phyloP scores from a whole-genome alignment of 2,888 invertebrate species.

The Tetrapedia diversipes region DNA sequence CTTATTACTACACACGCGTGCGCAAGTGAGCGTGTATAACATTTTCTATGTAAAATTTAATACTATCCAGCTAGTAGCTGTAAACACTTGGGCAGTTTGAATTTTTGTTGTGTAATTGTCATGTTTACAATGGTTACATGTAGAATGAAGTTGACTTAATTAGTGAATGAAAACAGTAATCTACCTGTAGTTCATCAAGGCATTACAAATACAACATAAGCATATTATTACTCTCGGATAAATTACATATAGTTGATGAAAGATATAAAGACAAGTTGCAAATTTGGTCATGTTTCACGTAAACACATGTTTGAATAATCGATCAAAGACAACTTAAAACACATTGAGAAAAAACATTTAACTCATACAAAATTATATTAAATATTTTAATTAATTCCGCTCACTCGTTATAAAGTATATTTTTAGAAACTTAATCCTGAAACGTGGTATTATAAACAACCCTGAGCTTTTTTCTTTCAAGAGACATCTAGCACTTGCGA shows the following conservation, averaged over 20 bases:
- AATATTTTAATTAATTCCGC: conserved; percentile 6
- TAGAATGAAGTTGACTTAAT: conserved; percentile 43
- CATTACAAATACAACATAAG: not conserved
- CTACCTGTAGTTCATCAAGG: conserved; percentile 1
- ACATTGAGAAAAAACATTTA: not conserved
- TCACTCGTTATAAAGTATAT: not conserved
- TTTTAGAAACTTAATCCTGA: not conserved
- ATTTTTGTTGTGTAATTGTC: conserved; percentile 68
- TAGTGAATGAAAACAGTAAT: conserved; percentile 2
- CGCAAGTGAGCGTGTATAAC: conserved; percentile 27
- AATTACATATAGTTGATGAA: not conserved
- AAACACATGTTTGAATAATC: not conserved
- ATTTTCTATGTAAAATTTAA: conserved; percentile 74
- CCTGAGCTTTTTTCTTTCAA: not conserved
- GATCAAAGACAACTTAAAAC: not conserved
- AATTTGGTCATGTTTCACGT: not conserved
- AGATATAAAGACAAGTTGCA: not conserved
- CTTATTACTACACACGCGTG: conserved; percentile 40
- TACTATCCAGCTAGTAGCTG: conserved; percentile 74
- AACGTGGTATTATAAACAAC: not conserved
- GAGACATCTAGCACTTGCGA: not conserved
- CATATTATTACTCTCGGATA: not conserved
- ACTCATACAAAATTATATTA: not conserved
- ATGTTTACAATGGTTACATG: conserved; percentile 50
- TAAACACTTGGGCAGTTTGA: conserved; percentile 82